Percentiles rank a stretch among this genome's conserved stretches.
Evolutionary conservation across 1,140 invertebrate species (phyloP).

Genomic region (Drosophila elegans): DNA sequence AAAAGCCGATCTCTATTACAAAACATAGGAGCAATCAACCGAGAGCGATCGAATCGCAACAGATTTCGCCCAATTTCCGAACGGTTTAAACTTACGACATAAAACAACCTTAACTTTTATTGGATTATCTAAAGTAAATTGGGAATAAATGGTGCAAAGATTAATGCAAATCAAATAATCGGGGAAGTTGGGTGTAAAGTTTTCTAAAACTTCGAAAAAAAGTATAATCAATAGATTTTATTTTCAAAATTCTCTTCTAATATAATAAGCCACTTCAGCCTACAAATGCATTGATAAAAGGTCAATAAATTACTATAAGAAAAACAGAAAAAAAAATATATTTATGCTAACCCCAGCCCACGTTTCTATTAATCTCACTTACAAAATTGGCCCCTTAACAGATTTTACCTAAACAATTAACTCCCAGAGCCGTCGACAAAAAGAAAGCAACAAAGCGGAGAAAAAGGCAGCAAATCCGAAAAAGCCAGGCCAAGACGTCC

Average conservation of each 20-base stretch:
- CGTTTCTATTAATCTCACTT: slow-evolving; percentile 29
- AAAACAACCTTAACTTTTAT: slow-evolving; percentile 18
- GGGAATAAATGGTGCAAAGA: slow-evolving; percentile 21
- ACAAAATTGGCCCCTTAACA: slow-evolving; percentile 29
- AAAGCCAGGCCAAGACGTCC: slow-evolving; percentile 29
- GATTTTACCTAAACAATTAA: slow-evolving; percentile 45
- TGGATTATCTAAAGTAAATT: slow-evolving; percentile 26
- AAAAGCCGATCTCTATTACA: slow-evolving; percentile 37
- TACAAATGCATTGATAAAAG: neutral
- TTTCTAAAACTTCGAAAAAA: too few species aligned
- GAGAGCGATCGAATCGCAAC: slow-evolving; percentile 34
- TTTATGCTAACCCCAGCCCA: neutral
- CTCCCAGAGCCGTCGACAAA: slow-evolving; percentile 24
- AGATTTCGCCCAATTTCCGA: slow-evolving; percentile 30
- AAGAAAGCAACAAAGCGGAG: slow-evolving; percentile 40
- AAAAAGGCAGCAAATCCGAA: slow-evolving; percentile 45
- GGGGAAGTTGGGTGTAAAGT: neutral
- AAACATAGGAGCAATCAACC: slow-evolving; percentile 42
- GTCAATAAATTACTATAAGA: neutral
- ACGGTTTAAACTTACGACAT: slow-evolving; percentile 9
- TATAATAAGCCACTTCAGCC: neutral
- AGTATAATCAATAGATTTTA: too few species aligned
- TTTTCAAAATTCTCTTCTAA: too few species aligned
- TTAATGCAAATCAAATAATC: slow-evolving; percentile 2
- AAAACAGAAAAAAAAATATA: neutral